Evolutionary conservation across 1,140 invertebrate species (phyloP).

Genomic region (Vanessa atalanta): DNA sequence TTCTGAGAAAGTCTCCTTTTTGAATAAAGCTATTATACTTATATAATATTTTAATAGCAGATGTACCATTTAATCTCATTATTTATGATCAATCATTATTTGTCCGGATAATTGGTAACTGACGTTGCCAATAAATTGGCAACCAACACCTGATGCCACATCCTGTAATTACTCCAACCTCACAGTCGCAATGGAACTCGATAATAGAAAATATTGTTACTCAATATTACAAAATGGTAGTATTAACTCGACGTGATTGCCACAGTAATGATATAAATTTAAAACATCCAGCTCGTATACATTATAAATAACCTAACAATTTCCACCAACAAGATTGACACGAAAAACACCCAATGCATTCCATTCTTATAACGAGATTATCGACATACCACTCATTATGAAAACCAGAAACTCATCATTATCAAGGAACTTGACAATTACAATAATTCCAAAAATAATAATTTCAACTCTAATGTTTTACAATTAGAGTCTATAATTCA

Average conservation of each 20-base stretch:
- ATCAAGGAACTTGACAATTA: conserved; percentile 45
- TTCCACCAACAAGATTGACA: conserved; percentile 17
- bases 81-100: too few species aligned
- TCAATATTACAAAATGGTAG: too few species aligned
- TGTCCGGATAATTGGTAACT: too few species aligned
- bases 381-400: conserved; percentile 31
- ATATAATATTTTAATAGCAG: too few species aligned
- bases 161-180: too few species aligned
- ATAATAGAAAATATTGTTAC: too few species aligned
- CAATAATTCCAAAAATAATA: conserved; percentile 16
- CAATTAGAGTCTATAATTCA: conserved; percentile 25
- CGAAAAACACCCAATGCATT: conserved; percentile 34
- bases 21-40: too few species aligned
- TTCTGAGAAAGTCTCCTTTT: too few species aligned
- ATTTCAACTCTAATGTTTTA: conserved; percentile 17
- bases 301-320: conserved; percentile 19
- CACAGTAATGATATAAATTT: not conserved
- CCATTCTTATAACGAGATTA: conserved; percentile 22
- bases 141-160: too few species aligned
- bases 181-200: too few species aligned
- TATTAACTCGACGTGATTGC: not conserved
- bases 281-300: not conserved
- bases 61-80: too few species aligned
- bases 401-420: conserved; percentile 39
- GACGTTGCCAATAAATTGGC: too few species aligned